These are phyloP conservation scores for Lasioglossum pauxillum DNA, from an alignment of 2,888 invertebrate species.

Conservation along the genomic window DNA sequence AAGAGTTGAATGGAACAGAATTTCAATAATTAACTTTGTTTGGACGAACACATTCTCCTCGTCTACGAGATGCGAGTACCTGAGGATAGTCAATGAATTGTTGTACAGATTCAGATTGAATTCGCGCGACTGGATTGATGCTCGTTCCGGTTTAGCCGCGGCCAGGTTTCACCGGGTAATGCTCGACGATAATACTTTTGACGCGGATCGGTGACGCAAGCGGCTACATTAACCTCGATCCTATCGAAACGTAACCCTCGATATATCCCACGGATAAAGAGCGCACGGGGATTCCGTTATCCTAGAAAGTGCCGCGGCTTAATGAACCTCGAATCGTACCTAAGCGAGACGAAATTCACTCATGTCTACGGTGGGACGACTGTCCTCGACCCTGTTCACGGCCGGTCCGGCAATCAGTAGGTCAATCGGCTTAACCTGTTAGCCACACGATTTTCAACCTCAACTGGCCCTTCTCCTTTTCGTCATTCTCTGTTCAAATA, in stretches of 20 bases:
- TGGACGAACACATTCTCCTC: background rate
- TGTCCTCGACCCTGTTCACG: background rate
- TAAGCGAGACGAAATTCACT: background rate
- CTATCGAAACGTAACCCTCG: background rate
- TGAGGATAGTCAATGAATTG: too few species aligned
- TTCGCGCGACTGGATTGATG: background rate
- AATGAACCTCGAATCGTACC: background rate
- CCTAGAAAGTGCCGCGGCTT: background rate
- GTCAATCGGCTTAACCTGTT: background rate
- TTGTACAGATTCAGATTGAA: too few species aligned
- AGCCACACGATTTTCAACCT: background rate
- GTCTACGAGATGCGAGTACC: too few species aligned
- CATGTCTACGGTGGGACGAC: background rate
- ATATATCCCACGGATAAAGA: constrained; percentile 7
- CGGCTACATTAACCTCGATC: constrained; percentile 37
- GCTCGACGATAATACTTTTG: background rate
- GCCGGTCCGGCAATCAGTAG: background rate
- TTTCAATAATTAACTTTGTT: background rate
- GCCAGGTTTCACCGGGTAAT: constrained; percentile 28
- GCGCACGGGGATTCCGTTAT: constrained; percentile 13
- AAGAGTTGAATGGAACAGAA: background rate
- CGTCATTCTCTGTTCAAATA: background rate
- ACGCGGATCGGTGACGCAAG: constrained; percentile 39
- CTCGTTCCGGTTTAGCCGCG: background rate
- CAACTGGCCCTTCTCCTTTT: background rate